phyloP scores from a whole-genome alignment of 2,888 invertebrate genomes.

The Lamellibrachia columna region DNA sequence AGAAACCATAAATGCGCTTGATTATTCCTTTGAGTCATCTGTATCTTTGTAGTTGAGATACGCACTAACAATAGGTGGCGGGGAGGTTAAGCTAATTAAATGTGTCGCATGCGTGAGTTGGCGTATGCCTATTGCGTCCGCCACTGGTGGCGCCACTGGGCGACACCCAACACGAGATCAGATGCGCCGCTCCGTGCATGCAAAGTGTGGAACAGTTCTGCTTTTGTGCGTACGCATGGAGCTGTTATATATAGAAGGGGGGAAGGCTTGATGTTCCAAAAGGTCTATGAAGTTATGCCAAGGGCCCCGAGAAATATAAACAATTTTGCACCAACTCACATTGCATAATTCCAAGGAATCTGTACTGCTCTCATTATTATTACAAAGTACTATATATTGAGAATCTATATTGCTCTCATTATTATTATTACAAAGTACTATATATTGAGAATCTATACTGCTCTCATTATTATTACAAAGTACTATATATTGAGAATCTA shows the following conservation, averaged over 20 bases:
- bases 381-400: too few relatives aligned
- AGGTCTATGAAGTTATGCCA: too few relatives aligned
- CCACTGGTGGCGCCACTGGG: neutral
- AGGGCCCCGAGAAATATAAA: too few relatives aligned
- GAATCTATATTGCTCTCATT: too few relatives aligned
- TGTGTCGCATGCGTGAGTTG: neutral
- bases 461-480: too few relatives aligned
- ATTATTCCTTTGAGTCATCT: neutral
- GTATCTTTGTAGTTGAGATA: neutral
- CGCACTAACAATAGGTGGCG: neutral
- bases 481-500: too few relatives aligned
- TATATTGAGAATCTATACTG: too few relatives aligned
- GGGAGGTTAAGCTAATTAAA: neutral
- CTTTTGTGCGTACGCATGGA: neutral
- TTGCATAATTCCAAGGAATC: too few relatives aligned
- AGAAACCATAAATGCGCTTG: neutral
- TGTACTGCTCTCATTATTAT: too few relatives aligned
- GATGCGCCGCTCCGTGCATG: neutral
- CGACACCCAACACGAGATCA: neutral
- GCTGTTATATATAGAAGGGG: neutral
- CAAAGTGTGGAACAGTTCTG: neutral
- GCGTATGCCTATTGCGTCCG: neutral
- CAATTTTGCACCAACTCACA: too few relatives aligned
- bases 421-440: too few relatives aligned
- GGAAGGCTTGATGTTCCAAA: neutral